phyloP scores from a whole-genome alignment of 1,140 invertebrate genomes.

The Antheraea mylitta region DNA sequence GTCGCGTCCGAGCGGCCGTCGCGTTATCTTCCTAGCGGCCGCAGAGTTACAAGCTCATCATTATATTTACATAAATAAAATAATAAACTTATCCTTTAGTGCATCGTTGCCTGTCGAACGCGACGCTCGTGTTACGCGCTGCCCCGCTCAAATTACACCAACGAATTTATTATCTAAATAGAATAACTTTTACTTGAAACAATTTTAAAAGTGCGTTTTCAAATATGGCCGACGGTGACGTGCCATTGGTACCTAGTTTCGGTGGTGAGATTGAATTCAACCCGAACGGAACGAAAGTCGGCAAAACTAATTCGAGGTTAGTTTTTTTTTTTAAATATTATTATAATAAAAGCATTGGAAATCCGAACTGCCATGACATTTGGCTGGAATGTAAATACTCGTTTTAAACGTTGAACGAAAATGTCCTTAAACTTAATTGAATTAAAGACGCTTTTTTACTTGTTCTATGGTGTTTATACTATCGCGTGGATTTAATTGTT shows the following conservation, averaged over 20 bases:
- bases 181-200: not conserved
- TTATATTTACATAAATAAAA: constrained; percentile 70
- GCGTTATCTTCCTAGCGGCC: constrained; percentile 54
- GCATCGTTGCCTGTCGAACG: constrained; percentile 37
- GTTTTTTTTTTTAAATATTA: constrained; percentile 37
- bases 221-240: constrained; percentile 65
- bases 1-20: constrained; percentile 41
- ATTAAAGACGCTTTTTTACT: not conserved
- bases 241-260: constrained; percentile 67
- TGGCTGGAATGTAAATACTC: not conserved
- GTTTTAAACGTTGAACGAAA: not conserved
- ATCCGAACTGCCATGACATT: constrained; percentile 3
- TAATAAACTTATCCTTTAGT: constrained; percentile 52
- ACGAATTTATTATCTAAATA: not conserved
- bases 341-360: not conserved
- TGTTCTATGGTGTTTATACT: not conserved
- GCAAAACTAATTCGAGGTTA: constrained; percentile 66
- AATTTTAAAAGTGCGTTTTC: constrained; percentile 13
- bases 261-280: constrained; percentile 64
- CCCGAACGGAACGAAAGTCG: constrained; percentile 59
- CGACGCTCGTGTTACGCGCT: constrained; percentile 11
- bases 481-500: not conserved
- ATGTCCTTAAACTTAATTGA: not conserved
- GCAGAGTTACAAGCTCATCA: constrained; percentile 67
- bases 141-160: not conserved